Conservation (phyloP, 2,797 vertebrate genomes). For the Sorex maritimensis region DNA sequence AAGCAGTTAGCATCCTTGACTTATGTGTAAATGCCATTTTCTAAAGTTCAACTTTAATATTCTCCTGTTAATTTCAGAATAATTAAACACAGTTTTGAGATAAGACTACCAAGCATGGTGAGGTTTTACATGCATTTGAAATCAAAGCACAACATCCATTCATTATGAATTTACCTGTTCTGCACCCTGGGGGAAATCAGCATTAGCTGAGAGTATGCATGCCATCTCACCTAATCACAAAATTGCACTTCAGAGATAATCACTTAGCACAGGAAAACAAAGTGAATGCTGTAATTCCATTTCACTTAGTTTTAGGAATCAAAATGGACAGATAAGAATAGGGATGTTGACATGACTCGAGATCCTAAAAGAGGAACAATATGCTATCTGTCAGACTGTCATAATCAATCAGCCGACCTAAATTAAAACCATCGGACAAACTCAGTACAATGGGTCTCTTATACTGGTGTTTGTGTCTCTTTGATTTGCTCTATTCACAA, state of each 20-base stretch:
- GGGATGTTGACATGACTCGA: slow-evolving; percentile 68
- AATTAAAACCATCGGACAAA: slow-evolving; percentile 83
- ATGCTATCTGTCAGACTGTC: slow-evolving; percentile 75
- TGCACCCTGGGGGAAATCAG: slow-evolving; percentile 83
- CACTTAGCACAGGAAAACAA: slow-evolving; percentile 85
- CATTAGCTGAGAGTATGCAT: slow-evolving; percentile 74
- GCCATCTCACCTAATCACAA: slow-evolving; percentile 84
- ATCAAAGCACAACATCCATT: slow-evolving; percentile 85
- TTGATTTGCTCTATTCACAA: slow-evolving; percentile 83
- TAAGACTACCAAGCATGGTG: slow-evolving; percentile 75
- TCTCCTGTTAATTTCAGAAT: slow-evolving; percentile 85
- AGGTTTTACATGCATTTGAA: slow-evolving; percentile 85
- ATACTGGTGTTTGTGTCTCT: slow-evolving; percentile 80
- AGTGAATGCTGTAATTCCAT: slow-evolving; percentile 81
- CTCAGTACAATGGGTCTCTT: slow-evolving; percentile 70
- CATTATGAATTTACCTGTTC: slow-evolving; percentile 84
- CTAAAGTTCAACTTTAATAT: slow-evolving; percentile 87
- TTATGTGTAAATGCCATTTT: slow-evolving; percentile 84
- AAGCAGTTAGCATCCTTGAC: slow-evolving; percentile 81
- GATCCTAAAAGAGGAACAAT: slow-evolving; percentile 71
- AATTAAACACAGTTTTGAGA: slow-evolving; percentile 84
- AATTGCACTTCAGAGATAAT: slow-evolving; percentile 86
- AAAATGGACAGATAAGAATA: slow-evolving; percentile 82
- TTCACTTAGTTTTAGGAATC: slow-evolving; percentile 84
- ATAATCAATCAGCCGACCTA: slow-evolving; percentile 74